Evolutionary conservation across 2,113 vertebrate species (phyloP), one percentile per base, ranked within the genome.

Genomic region (Microcebus griseorufus): DNA sequence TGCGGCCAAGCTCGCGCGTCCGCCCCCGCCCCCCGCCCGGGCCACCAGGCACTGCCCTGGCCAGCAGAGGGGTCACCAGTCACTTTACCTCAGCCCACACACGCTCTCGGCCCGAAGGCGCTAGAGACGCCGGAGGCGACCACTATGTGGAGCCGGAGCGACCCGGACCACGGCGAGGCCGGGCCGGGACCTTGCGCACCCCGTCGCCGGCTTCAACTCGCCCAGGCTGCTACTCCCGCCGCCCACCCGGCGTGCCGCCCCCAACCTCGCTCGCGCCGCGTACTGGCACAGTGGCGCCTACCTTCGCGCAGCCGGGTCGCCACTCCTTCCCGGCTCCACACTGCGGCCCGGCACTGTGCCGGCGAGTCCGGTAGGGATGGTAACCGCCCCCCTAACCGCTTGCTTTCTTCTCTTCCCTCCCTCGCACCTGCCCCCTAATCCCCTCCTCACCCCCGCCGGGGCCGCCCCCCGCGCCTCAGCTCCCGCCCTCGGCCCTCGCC

Each of bases 351-450:
- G 94, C 94, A 84, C 69, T 10, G 94, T 96, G 97, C 95, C 67
- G 72, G 93, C 88, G 60, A 97, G 95, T 97, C 94, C 4, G 9
- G 60, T 12, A 29, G 39, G 80, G 87, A 70, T 90, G 96, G 97
- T 94, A 65, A 90, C 97, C 97, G 96, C 96, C 97, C 96, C 94
- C 93, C 39, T 79, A n/a, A 55, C 92, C 67, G 81, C 96, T 93
- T 20, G 97, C 97, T 97, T 97, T 97, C 97, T 97, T 96, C 88
- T 96, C 90, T 85, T 84, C 90, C 95, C 96, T 96, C 75, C 75
- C 94, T 96, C 93, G 92, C 94, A 95, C 96, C 97, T 95, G 97
- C 97, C 97, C 93, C 86, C 97, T 92, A 96, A 97, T 97, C 97
- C 93, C 95, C 96, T 97, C 84, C 92, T 69, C 86, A 34, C 88